Evolutionary conservation across 2,888 invertebrate genomes (phyloP).

Genomic region (Saturnia pavonia): DNA sequence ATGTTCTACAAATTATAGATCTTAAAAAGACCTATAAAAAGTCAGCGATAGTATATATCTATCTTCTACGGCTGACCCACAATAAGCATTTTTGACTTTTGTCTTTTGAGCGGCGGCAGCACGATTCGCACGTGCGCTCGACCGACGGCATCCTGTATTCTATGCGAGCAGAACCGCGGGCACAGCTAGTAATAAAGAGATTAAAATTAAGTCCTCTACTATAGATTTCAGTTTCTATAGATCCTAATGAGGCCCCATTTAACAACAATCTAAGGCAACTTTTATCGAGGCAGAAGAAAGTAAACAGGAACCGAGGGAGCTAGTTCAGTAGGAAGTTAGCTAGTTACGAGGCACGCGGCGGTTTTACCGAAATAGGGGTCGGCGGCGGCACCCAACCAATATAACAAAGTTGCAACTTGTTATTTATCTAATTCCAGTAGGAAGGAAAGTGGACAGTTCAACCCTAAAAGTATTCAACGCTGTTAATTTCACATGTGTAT

Average conservation of each 20-base stretch:
- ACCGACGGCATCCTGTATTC: background rate
- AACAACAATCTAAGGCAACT: conserved; percentile 8
- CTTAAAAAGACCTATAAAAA: too few relatives aligned
- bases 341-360: conserved; percentile 31
- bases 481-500: background rate
- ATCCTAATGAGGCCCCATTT: background rate
- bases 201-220: background rate
- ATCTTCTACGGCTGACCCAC: too few relatives aligned
- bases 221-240: background rate
- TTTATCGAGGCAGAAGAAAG: conserved; percentile 28
- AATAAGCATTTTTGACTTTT: too few relatives aligned
- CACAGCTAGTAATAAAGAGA: too few relatives aligned
- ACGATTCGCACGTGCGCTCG: too few relatives aligned
- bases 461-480: conserved; percentile 21
- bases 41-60: too few relatives aligned
- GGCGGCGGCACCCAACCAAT: conserved; percentile 32
- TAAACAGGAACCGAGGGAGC: conserved; percentile 31
- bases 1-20: too few relatives aligned
- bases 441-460: conserved; percentile 24
- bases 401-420: conserved; percentile 34
- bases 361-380: conserved; percentile 32
- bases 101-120: too few relatives aligned
- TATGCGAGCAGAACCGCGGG: too few relatives aligned
- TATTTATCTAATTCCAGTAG: conserved; percentile 38
- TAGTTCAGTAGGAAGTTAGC: conserved; percentile 36